A percentile compares a stretch with the other conserved stretches of the same genome.
Conservation (phyloP, 1,140 invertebrate genomes). For the Colletes latitarsis region DNA sequence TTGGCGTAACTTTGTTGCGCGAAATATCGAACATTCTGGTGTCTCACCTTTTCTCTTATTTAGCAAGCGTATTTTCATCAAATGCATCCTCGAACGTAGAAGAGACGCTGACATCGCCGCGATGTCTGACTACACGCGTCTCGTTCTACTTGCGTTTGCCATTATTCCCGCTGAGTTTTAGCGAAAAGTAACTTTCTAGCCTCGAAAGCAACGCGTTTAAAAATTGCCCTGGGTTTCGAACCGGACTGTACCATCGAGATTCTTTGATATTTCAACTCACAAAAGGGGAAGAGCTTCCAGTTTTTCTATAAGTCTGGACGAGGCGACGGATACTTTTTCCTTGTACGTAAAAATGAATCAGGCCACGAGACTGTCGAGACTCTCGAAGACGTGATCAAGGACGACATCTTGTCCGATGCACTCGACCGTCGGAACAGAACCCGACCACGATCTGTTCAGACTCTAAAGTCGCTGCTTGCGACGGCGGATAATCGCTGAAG, state of each 20-base stretch:
- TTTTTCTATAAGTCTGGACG: not conserved
- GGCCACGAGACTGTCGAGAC: conserved; percentile 27
- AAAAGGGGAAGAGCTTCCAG: not conserved
- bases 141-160: not conserved
- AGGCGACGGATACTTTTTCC: not conserved
- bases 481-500: not conserved
- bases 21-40: not conserved
- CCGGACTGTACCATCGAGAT: too few species aligned
- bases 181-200: too few species aligned
- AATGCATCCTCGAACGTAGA: too few species aligned
- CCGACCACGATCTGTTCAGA: conserved; percentile 26
- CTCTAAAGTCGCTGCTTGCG: conserved; percentile 16
- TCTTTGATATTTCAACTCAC: too few species aligned
- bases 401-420: conserved; percentile 49
- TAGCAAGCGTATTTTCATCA: too few species aligned
- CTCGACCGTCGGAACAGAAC: conserved; percentile 51
- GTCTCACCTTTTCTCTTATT: too few species aligned
- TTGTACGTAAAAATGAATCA: conserved; percentile 25
- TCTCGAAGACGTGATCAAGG: conserved; percentile 50
- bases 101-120: too few species aligned
- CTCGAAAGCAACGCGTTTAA: too few species aligned
- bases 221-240: too few species aligned
- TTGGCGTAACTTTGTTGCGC: not conserved
- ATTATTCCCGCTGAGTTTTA: too few species aligned
- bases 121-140: not conserved